Evolutionary conservation across 2,797 vertebrate species (phyloP), one percentile per base, ranked within the genome.

Genomic region (Sebastes miniatus): DNA sequence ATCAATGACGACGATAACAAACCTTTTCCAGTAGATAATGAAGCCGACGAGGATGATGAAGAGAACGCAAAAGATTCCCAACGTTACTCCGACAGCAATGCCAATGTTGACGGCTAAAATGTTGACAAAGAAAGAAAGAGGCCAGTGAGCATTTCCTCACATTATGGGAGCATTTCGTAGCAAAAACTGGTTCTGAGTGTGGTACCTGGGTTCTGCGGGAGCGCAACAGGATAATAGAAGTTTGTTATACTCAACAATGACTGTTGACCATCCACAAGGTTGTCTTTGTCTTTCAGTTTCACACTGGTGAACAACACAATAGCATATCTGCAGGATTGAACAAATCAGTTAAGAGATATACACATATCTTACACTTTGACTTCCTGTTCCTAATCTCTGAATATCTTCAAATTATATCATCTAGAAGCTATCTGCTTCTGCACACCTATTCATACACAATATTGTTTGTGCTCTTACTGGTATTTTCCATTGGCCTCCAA

Each of bases 11-110:
- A 39, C 3, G 2, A 47, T 59, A 25, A 79, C 67, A 64, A 78
- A 96, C 96, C 95, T 95, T 88, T 64, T 96, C 88, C 80, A 91
- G 73, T 91, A 92, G 79, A 96, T 50, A 31, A 95, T 78, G 31
- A 92, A 76, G 74, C 87, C 81, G 1, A 95, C 47, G 6, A 87
- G 81, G 65, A 91, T 36, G 73, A 93, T 43, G 22, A 93, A 8
- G 64, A 95, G 65, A 61, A 93, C 0, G 8, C 29, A 58, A 31
- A 95, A 85, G 69, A 93, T 72, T 3, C 87, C 90, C 69, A 95
- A 0, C 1, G 91, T 71, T 36, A 25, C 65, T 68, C 80, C 93
- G 2, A 92, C 4, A 73, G 86, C 88, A 3, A 87, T 50, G 3
- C 6, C 31, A 61, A 77, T 77, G 34, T 5, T 13, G 27, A 70